Base-by-base conservation (phyloP, 2,113 vertebrate genomes). In the Melanocharis versteri region DNA sequence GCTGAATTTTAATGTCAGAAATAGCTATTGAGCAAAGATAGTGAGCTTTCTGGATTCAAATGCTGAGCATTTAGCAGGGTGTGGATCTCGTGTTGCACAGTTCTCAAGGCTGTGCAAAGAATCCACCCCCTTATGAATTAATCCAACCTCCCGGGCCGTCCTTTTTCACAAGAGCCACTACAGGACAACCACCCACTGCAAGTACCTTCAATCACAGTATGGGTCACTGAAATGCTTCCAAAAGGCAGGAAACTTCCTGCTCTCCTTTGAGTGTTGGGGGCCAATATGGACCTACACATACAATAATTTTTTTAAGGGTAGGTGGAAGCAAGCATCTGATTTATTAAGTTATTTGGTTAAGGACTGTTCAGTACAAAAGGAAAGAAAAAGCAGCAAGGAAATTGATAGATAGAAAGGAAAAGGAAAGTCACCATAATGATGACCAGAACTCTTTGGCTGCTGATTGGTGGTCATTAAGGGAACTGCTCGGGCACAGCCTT, bases 101-200 rank as follows among this genome's bases (percentile, higher is more conserved):
- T 44, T 76, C 24, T 58, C 2, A 4, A 40, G 17, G 15, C 37
- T 57, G 21, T 70, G 39, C 24, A 35, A 84, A 83, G 56, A 39
- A 39, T 61, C 31, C 12, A 28, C 14, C 15, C 6, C 10, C 17
- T 85, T 47, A 27, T 5, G 13, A 84, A 68, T 24, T 5, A 80
- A 48, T 37, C 26, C 30, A 77, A 6, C n/a, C 16, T 64, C 64
- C 1, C 1, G 13, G 2, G 1, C 13, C n/a, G 9, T 51, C 6
- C 17, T 70, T 68, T 62, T 70, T 62, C 62, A 73, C 26, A 87
- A 54, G 15, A 64, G 8, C 6, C 11, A 4, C 31, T 69, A 21
- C 45, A 15, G 23, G 64, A 44, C 30, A 70, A 10, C 11, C 20
- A 56, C 11, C 8, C 42, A 24, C 18, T 35, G 7, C 20, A 82